Base-by-base conservation (phyloP, 2,113 vertebrate species). In the Pseudorectes ferrugineus region DNA sequence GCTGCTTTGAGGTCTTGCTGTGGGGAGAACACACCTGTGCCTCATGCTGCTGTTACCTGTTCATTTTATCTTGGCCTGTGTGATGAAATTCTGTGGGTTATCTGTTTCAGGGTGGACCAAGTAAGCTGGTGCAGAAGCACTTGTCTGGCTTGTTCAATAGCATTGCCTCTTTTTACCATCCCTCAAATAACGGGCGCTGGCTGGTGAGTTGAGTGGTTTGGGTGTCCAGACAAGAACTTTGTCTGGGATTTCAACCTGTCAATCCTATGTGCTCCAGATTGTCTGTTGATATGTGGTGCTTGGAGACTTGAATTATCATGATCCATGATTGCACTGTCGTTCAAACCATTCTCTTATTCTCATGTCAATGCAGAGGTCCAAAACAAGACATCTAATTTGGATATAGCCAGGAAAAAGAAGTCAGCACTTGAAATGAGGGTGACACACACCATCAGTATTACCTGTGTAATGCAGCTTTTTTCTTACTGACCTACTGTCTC, bases 121-220 rank as follows among this genome's bases (percentile, higher is more conserved):
- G 99, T 97, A 99, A 99, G 79, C 97, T 99, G 66, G 98, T 99
- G 48, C 99, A 99, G 97, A 98, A 98, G 61, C 99, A 99, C 91
- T 98, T 99, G 95, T 98, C 98, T 97, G 99, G 99, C 77, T 98
- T 99, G 96, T 99, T 99, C 97, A 99, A 99, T 89, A 99, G 99
- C 89, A 99, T 99, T 89, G 98, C 99, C 52, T 99, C 99, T 40
- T 99, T 99, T 96, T 99, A 99, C 71, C 99, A 99, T 89, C 99
- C 99, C 57, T 99, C 99, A 85, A 99, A 99, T 96, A 99, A 99
- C 9, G 99, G 99, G 21, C 99, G 99, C 70, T 99, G 99, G 99
- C 97, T 99, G 99, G 99, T 99, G 97, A 99, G 99, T 98, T 98
- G 94, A 99, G 99, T 98, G 55, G 31, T 49, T 84, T 73, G 35